Percentiles rank a stretch among this genome's conserved stretches.
phyloP scores from a whole-genome alignment of 2,113 vertebrate genomes.

The Cochlearius cochlearius region DNA sequence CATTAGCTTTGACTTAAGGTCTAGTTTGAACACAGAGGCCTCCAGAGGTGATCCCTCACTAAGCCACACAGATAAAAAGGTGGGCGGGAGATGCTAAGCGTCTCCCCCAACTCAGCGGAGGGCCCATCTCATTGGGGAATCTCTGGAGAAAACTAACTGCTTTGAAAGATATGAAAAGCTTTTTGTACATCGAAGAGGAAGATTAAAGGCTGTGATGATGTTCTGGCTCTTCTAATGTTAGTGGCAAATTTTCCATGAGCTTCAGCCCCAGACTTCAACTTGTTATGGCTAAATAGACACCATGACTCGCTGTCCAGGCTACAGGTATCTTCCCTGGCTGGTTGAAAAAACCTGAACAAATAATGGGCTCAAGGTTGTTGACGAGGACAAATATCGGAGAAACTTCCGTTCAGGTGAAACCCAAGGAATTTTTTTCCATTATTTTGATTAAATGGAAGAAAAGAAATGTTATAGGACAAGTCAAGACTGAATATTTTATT shows the following conservation, averaged over 20 bases:
- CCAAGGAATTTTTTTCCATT: not conserved
- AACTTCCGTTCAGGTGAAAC: not conserved
- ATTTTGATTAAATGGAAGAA: not conserved
- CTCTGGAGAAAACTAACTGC: not conserved
- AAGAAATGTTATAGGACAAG: not conserved
- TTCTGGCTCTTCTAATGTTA: not conserved
- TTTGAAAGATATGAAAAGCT: not conserved
- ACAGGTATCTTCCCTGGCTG: not conserved
- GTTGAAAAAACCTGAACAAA: not conserved
- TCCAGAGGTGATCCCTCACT: not conserved
- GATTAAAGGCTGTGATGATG: not conserved
- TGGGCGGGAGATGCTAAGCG: not conserved
- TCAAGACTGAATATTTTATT: not conserved
- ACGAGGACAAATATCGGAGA: not conserved
- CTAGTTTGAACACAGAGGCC: not conserved
- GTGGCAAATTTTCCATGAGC: not conserved
- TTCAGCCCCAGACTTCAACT: not conserved
- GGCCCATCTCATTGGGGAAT: not conserved
- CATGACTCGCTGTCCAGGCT: fast-evolving
- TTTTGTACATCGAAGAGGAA: not conserved
- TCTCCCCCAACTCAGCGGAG: not conserved
- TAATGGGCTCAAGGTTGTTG: not conserved
- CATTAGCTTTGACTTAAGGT: not conserved
- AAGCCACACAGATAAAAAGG: not conserved
- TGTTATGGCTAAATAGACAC: not conserved